phyloP scores from a whole-genome alignment of 2,888 invertebrate species.

The Odontocerum albicorne region DNA sequence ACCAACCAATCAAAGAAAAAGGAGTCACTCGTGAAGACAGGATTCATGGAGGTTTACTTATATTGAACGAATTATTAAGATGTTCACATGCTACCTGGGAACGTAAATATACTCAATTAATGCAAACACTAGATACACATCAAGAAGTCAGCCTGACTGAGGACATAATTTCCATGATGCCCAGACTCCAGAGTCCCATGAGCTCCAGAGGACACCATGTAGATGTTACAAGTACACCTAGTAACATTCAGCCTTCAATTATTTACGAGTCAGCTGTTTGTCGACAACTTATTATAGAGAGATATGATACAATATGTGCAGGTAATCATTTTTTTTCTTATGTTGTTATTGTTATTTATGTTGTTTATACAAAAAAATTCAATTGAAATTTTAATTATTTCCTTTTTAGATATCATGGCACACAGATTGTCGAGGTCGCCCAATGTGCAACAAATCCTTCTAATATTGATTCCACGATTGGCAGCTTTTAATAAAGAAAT shows the following conservation, averaged over 20 bases:
- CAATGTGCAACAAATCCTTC: constrained; percentile 84
- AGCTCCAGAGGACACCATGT: constrained; percentile 53
- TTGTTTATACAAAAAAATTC: background rate
- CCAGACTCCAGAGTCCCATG: constrained; percentile 61
- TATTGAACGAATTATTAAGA: constrained; percentile 90
- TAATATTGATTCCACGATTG: constrained; percentile 85
- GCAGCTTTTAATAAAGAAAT: constrained; percentile 89
- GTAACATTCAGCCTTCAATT: constrained; percentile 58
- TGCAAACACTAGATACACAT: constrained; percentile 59
- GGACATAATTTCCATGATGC: constrained; percentile 61
- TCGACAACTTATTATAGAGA: constrained; percentile 75
- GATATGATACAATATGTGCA: constrained; percentile 78
- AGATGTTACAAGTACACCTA: constrained; percentile 54
- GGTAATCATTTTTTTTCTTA: constrained; percentile 45
- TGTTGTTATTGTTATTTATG: constrained; percentile 1
- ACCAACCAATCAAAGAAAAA: constrained; percentile 64
- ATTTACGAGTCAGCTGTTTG: constrained; percentile 88
- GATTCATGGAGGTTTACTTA: constrained; percentile 88
- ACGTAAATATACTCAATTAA: constrained; percentile 72
- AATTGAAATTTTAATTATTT: background rate
- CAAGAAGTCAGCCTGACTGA: constrained; percentile 54
- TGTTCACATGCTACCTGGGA: constrained; percentile 91
- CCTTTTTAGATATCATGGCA: constrained; percentile 70
- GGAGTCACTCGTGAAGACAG: constrained; percentile 85
- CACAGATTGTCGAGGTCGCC: constrained; percentile 74